Conservation (phyloP, 2,797 vertebrate species). For the Cirrhinus mrigala region DNA sequence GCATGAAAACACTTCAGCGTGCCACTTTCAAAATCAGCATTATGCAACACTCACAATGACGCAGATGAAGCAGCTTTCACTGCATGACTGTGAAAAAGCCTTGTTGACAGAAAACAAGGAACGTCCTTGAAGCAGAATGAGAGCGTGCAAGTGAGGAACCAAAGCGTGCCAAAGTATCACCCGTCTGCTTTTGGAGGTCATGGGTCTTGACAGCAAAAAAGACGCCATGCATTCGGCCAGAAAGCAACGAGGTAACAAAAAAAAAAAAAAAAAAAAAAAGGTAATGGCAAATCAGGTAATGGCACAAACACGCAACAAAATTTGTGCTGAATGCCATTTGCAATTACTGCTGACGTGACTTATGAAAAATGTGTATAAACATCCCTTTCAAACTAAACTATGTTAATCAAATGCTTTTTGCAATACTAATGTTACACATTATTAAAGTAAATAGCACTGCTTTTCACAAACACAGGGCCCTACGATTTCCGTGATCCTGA, state of each 20-base stretch:
- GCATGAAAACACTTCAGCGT: background rate
- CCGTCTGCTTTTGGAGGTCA: constrained; percentile 2
- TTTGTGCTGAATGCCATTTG: background rate
- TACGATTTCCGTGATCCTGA: too few relatives aligned
- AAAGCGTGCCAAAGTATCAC: background rate
- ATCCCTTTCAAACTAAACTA: background rate
- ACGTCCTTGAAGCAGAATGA: constrained; percentile 17
- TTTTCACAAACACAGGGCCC: background rate
- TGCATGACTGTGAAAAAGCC: constrained; percentile 5
- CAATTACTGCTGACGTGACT: background rate
- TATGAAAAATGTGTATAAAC: background rate
- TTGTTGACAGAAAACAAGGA: constrained; percentile 33
- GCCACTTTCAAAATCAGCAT: background rate
- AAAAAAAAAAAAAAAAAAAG: background rate
- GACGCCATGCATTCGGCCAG: background rate
- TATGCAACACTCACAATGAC: constrained; percentile 27
- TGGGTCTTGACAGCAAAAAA: background rate
- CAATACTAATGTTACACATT: background rate
- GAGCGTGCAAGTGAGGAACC: background rate
- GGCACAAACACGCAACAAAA: background rate
- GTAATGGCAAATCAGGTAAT: background rate
- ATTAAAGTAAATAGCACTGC: background rate
- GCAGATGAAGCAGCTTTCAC: constrained; percentile 18
- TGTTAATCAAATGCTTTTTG: background rate
- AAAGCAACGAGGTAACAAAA: background rate